Percentiles rank a stretch among this genome's conserved stretches.
These are phyloP conservation scores for Anodontia alba DNA, from an alignment of 2,888 invertebrate genomes.

Conservation along the genomic window DNA sequence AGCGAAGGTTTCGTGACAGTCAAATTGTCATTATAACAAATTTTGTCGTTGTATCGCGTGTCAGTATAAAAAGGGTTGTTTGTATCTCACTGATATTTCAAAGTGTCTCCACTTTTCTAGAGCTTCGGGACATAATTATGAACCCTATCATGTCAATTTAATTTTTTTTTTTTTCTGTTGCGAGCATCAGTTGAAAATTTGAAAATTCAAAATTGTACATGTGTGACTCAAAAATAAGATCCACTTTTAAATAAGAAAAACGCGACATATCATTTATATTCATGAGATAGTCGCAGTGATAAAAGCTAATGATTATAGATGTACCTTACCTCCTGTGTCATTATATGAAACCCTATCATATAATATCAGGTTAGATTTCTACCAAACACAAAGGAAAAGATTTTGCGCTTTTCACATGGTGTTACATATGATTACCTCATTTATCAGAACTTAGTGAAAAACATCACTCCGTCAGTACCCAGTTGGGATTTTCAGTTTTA, in stretches of 20 bases:
- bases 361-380: slow-evolving; percentile 39
- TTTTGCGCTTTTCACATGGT: slow-evolving; percentile 24
- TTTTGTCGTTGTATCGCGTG: no score
- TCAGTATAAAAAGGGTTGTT: no score
- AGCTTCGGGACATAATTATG: no score
- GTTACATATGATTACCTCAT: slow-evolving; percentile 44
- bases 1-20: no score
- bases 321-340: slow-evolving; percentile 41
- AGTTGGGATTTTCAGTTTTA: not conserved
- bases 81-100: no score
- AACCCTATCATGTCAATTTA: no score
- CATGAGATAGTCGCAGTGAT: slow-evolving; percentile 59
- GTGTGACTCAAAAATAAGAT: slow-evolving; percentile 9
- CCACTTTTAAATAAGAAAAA: slow-evolving; percentile 17
- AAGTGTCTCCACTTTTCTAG: no score
- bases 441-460: slow-evolving; percentile 6
- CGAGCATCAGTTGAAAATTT: not conserved
- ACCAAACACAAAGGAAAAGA: slow-evolving; percentile 19
- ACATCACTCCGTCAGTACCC: not conserved
- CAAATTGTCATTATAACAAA: no score
- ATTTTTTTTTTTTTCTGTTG: no score
- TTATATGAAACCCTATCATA: slow-evolving; percentile 47
- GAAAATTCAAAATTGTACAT: not conserved
- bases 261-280: slow-evolving; percentile 64
- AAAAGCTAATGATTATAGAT: slow-evolving; percentile 52